Conservation (phyloP, 2,113 vertebrate species). For the Corythaixoides concolor region DNA sequence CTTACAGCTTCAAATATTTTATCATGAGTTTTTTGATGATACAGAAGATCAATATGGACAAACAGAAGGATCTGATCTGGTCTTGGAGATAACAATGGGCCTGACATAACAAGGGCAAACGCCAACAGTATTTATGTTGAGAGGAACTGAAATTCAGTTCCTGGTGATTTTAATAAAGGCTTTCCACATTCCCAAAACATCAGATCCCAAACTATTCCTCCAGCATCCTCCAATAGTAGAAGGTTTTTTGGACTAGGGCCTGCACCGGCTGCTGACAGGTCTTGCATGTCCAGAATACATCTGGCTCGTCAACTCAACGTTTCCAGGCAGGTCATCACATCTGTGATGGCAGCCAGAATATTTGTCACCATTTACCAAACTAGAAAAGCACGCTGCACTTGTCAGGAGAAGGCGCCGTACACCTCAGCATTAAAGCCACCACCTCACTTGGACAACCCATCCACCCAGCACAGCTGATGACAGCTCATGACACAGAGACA, state of each 20-base stretch:
- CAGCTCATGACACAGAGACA: neutral
- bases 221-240: neutral
- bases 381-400: accelerated
- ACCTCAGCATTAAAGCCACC: neutral
- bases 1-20: neutral
- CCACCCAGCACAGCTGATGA: neutral
- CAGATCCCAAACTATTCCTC: neutral
- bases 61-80: neutral
- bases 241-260: neutral
- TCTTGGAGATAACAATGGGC: neutral
- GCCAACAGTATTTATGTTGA: neutral
- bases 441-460: neutral
- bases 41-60: neutral
- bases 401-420: accelerated
- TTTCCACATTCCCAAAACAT: neutral
- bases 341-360: neutral
- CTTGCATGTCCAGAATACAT: accelerated
- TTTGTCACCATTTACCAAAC: neutral
- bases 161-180: neutral
- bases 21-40: neutral
- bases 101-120: neutral
- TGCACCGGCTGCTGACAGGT: neutral
- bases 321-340: neutral
- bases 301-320: neutral
- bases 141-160: neutral